Conservation (phyloP, 2,113 vertebrate genomes). For the Macheiramphus alcinus region DNA sequence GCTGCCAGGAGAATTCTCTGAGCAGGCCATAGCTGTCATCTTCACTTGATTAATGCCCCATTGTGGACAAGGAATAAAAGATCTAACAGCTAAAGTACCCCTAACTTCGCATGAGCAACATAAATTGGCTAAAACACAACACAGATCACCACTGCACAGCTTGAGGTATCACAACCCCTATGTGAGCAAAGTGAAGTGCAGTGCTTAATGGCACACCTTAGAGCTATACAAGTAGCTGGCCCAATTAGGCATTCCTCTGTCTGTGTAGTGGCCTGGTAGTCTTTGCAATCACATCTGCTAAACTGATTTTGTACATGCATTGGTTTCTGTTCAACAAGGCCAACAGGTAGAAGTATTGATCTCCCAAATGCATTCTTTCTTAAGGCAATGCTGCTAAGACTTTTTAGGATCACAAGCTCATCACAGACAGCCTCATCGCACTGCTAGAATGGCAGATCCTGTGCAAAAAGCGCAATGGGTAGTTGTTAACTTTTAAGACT, state of each 20-base stretch:
- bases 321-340: background rate
- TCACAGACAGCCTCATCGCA: background rate
- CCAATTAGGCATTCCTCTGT: background rate
- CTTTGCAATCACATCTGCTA: background rate
- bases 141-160: background rate
- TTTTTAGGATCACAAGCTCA: background rate
- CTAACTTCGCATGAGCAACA: background rate
- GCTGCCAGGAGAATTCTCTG: constrained; percentile 9
- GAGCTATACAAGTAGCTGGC: background rate
- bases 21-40: background rate
- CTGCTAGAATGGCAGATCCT: background rate
- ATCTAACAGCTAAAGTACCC: background rate
- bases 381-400: background rate
- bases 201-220: background rate
- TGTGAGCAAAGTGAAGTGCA: background rate
- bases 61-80: background rate
- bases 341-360: background rate
- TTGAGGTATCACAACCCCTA: background rate
- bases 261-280: background rate
- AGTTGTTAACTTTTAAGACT: background rate
- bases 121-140: background rate
- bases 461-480: background rate
- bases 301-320: background rate
- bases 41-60: background rate
- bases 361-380: background rate